Percentiles rank a stretch among this genome's conserved stretches.
Evolutionary conservation across 2,888 invertebrate genomes (phyloP).

Genomic region (Drosophila rellima): DNA sequence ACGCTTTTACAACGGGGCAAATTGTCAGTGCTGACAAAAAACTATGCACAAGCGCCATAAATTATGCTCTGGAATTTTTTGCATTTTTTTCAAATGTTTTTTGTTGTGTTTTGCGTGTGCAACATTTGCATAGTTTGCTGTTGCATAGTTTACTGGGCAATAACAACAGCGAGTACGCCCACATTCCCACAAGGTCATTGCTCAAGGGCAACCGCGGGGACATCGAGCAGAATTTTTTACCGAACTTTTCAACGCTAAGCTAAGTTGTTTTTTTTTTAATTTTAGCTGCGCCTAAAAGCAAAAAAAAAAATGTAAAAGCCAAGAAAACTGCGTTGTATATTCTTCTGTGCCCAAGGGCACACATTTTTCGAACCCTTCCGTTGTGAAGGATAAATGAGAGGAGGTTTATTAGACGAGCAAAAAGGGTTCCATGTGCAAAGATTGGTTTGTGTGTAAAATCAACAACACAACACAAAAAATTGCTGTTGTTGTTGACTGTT

Average conservation of each 20-base stretch:
- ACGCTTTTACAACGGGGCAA: conserved; percentile 76
- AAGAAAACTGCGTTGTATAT: conserved; percentile 62
- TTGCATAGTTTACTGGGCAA: conserved; percentile 50
- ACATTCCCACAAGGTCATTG: conserved; percentile 70
- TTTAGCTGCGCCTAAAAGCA: conserved; percentile 47
- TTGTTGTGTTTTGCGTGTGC: conserved; percentile 31
- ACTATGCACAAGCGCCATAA: conserved; percentile 71
- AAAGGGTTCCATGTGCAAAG: conserved; percentile 74
- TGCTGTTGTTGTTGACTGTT: conserved; percentile 43
- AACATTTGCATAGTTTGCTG: conserved; percentile 73
- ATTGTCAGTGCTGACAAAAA: conserved; percentile 71
- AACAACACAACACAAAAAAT: conserved; percentile 53
- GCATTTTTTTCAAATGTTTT: neutral
- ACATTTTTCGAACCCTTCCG: conserved; percentile 37
- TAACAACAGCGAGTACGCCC: conserved; percentile 18
- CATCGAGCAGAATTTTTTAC: conserved; percentile 5
- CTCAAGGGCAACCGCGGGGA: conserved; percentile 49
- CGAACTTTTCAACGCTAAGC: conserved; percentile 35
- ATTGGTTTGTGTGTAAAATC: conserved; percentile 73
- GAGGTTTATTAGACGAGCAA: conserved; percentile 28
- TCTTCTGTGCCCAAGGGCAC: conserved; percentile 21
- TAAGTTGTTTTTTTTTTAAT: conserved; percentile 55
- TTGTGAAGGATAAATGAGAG: neutral
- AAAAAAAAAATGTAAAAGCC: conserved; percentile 46
- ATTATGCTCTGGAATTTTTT: conserved; percentile 70